Evolutionary conservation across 2,888 invertebrate genomes (phyloP), one percentile per base, ranked within the genome.

Genomic region (Tryphoninae sp.): DNA sequence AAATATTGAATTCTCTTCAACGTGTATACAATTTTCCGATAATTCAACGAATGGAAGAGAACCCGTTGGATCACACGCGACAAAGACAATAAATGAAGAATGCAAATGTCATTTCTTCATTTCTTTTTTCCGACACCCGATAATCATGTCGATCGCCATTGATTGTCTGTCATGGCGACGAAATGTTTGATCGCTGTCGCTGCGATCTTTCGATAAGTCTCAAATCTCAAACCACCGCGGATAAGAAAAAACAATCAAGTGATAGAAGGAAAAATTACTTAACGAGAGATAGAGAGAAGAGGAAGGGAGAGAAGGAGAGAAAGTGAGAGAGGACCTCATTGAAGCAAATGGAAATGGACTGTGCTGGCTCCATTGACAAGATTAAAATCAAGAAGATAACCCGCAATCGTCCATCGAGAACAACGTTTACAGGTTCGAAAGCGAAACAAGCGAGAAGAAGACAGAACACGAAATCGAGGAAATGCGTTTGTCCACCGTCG

Each of bases 401-500:
- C 58, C 87, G 84, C 78, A 84, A 82, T 80, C 88, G 86, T 83
- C 84, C 84, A 78, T 86, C 86, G 49, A 83, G 85, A 58, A 80
- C 80, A 51, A 22, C 76, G 42, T 11, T 45, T 3, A 45, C 45
- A 9, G 80, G 80, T 49, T 72, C 79, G 26, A 86, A 83, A 69
- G 78, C 79, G 42, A 89, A 86, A 74, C 87, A 87, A 42, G 11
- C 33, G 71, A 85, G 84, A 64, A 86, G 84, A 69, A 87, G 86
- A 65, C 87, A 87, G 61, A 82, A 83, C 23, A 26, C 78, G 26
- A 87, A 64, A 82, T 75, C 84, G 53, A 86, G 93, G 88, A 94
- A 93, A 93, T 95, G 94, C 92, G 93, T 94, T 87, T 95, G 95
- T 90, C 92, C 94, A 82, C 94, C 94, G 85, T 93, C 93, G 91